Conservation (phyloP, 30 jellyfish, hydroid and myxozoan species). For the Catostylus mosaicus region DNA sequence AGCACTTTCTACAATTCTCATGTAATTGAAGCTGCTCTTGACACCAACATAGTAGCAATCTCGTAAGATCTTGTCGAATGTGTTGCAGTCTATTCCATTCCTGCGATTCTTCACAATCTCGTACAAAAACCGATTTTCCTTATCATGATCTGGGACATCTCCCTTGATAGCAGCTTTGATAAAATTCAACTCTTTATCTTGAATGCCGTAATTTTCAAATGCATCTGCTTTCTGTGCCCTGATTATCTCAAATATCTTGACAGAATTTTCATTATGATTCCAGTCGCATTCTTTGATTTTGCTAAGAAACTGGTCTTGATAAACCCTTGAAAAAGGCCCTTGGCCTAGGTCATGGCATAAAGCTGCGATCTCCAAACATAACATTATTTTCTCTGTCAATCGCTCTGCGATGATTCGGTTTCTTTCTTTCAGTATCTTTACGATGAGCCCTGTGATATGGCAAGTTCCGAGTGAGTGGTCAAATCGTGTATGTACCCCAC, state of each 20-base stretch:
- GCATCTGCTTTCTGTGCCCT: not conserved
- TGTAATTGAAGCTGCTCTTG: slow-evolving; percentile 40
- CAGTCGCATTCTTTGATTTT: slow-evolving; percentile 18
- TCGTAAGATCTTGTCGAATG: slow-evolving; percentile 47
- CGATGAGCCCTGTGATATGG: slow-evolving; percentile 16
- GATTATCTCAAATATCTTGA: slow-evolving; percentile 30
- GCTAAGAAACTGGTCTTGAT: slow-evolving; percentile 33
- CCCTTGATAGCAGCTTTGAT: slow-evolving; percentile 39
- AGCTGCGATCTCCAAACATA: slow-evolving; percentile 55
- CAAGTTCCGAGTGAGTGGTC: slow-evolving; percentile 73
- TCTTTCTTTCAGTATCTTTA: slow-evolving; percentile 48
- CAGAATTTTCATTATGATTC: slow-evolving; percentile 46
- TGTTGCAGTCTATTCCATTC: slow-evolving; percentile 58
- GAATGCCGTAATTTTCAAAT: slow-evolving; percentile 3
- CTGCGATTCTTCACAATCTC: slow-evolving; percentile 56
- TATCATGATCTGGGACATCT: slow-evolving; percentile 10
- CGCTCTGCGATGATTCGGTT: not conserved
- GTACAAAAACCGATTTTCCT: slow-evolving; percentile 35
- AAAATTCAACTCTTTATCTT: slow-evolving; percentile 5
- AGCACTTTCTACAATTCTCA: slow-evolving; percentile 29
- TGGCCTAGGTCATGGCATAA: slow-evolving; percentile 68
- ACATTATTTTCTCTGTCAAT: slow-evolving; percentile 1
- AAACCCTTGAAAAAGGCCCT: slow-evolving; percentile 66
- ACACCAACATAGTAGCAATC: slow-evolving; percentile 59
- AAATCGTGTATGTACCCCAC: slow-evolving; percentile 64